Conservation (phyloP, 1,140 invertebrate species). For the Adelges cooleyi region DNA sequence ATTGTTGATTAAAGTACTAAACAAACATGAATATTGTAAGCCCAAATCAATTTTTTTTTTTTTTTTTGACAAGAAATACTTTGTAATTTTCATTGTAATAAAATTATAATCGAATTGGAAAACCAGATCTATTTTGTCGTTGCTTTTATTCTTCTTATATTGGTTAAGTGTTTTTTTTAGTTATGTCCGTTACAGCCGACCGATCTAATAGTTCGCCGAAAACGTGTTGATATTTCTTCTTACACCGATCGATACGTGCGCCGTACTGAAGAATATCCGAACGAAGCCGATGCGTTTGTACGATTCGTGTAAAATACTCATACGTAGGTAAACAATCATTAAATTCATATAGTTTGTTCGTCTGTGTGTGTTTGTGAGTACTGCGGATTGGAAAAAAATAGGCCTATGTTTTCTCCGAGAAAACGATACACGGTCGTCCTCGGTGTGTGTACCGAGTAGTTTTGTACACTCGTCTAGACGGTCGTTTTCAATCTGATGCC, state of each 20-base stretch:
- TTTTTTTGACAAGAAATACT: conserved; percentile 14
- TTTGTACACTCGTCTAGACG: no score
- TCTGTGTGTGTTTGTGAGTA: conserved; percentile 12
- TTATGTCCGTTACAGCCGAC: conserved; percentile 20
- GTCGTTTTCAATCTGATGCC: no score
- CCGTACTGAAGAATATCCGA: conserved; percentile 8
- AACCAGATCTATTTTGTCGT: conserved; percentile 12
- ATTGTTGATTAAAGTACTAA: not conserved
- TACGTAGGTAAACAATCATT: conserved; percentile 22
- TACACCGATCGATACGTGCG: conserved; percentile 11
- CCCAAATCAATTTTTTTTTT: conserved; percentile 21
- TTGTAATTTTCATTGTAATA: conserved; percentile 28
- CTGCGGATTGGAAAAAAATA: not conserved
- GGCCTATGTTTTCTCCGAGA: not conserved
- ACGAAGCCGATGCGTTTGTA: conserved; percentile 15
- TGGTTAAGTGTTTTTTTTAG: conserved; percentile 29
- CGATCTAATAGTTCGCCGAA: conserved; percentile 19
- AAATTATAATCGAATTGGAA: conserved; percentile 18
- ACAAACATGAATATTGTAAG: conserved; percentile 22
- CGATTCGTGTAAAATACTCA: conserved; percentile 22
- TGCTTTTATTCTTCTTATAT: conserved; percentile 19
- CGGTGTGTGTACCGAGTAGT: no score
- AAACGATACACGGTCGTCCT: not conserved
- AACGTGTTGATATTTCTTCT: conserved; percentile 1
- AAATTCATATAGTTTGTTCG: conserved; percentile 19